Evolutionary conservation across 2,113 vertebrate genomes (phyloP).

Genomic region (Columba janthina): DNA sequence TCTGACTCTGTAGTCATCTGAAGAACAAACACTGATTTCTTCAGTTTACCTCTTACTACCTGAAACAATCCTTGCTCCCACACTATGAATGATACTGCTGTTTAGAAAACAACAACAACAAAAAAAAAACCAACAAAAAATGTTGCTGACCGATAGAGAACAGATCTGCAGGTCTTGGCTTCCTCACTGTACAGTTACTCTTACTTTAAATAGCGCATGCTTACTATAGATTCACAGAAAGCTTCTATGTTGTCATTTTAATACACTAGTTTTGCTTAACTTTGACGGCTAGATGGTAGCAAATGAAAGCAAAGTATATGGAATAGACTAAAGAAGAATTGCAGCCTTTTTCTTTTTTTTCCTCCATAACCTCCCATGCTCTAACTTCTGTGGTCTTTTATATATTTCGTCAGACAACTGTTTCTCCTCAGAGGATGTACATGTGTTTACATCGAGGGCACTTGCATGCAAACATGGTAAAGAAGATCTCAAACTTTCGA

Average conservation of each 20-base stretch:
- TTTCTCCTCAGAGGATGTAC: background rate
- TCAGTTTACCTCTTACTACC: background rate
- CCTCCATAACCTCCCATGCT: background rate
- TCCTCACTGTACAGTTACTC: background rate
- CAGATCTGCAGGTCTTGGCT: slow-evolving; percentile 5
- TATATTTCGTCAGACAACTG: background rate
- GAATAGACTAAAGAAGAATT: background rate
- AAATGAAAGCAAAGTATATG: background rate
- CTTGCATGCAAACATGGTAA: background rate
- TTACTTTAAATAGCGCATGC: background rate
- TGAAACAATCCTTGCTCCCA: background rate
- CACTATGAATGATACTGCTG: background rate
- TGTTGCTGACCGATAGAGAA: background rate
- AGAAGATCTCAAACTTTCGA: background rate
- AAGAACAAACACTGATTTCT: background rate
- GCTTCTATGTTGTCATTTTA: background rate
- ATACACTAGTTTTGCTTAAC: background rate
- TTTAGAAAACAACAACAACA: background rate
- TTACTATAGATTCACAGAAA: background rate
- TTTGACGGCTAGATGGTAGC: background rate
- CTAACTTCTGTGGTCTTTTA: background rate
- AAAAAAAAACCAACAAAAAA: background rate
- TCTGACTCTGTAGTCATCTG: background rate
- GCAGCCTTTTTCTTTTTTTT: background rate
- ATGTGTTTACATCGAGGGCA: background rate